Base-by-base conservation (phyloP, 2,797 vertebrate genomes). In the Clarias platycephalus region DNA sequence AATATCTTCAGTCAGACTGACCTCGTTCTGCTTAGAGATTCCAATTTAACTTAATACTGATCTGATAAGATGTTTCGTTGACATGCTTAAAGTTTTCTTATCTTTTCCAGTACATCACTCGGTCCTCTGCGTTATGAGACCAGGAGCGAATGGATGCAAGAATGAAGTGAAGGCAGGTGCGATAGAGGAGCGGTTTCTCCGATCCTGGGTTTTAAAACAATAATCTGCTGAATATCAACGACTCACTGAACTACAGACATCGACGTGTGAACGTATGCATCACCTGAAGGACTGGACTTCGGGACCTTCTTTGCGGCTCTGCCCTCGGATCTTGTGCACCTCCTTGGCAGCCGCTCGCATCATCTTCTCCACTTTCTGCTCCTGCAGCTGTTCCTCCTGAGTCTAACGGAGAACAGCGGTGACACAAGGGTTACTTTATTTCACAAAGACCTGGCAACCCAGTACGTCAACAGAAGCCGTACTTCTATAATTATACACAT, bases 271-370 rank as follows among this genome's bases (percentile, higher is more conserved):
- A 9, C 2, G n/a, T 44, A 2, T 44, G 9, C 44, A 44, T 74
- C 37, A 99, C 98, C 97, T 96, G 95, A 99, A 99, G 78, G 95
- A 97, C 92, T 97, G 98, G 22, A 99, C 95, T 93, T 98, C 97
- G 0, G 96, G 94, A 62, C 96, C 96, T 88, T 98, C 97, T 86
- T 97, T 98, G 60, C 95, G 93, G 92, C 95, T 97, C 93, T 97
- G 98, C 31, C 97, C 97, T 80, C 97, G 93, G 88, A 99, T 96
- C 91, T 96, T 96, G 91, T 97, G 96, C 78, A 99, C 97, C 0
- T 98, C 97, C 94, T 98, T 99, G 64, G 97, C 97, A 5, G 97
- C 98, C 0, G 96, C 96, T 85, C 95, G 94, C 97, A 99, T 96
- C 97, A 98, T 97, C 93, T 96, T 98, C 92, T 98, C 96, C 0